Conservation (phyloP, 2,888 invertebrate species). For the Aporophyla lueneburgensis region DNA sequence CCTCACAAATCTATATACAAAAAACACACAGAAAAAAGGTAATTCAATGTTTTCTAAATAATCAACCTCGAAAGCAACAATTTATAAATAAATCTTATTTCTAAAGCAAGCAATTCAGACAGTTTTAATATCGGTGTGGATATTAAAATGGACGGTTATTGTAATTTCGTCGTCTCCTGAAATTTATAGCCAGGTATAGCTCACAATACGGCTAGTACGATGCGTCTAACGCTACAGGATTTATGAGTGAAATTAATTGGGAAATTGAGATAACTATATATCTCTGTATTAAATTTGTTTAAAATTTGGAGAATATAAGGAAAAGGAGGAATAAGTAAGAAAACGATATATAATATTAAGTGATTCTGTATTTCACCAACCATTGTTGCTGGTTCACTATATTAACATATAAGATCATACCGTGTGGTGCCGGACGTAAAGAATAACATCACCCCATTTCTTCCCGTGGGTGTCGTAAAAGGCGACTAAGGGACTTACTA, state of each 20-base stretch:
- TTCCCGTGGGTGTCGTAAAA: no score
- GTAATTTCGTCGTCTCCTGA: conserved; percentile 57
- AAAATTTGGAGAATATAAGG: neutral
- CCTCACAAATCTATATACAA: neutral
- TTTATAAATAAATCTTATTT: conserved; percentile 43
- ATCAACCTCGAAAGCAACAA: neutral
- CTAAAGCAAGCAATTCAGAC: conserved; percentile 31
- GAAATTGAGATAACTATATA: conserved; percentile 17
- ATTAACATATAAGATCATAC: no score
- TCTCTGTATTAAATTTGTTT: neutral
- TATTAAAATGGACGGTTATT: conserved; percentile 52
- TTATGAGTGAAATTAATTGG: conserved; percentile 54
- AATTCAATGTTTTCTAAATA: neutral
- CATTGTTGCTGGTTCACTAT: neutral
- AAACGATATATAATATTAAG: neutral
- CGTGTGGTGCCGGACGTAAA: no score
- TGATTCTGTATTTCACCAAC: neutral
- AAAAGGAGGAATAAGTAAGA: neutral
- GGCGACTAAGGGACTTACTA: no score
- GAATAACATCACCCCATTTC: no score
- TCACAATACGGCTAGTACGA: conserved; percentile 45
- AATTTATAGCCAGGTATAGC: conserved; percentile 58
- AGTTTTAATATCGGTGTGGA: conserved; percentile 57
- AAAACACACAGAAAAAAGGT: neutral
- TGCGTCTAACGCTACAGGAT: conserved; percentile 37